These are phyloP conservation scores for Pocillopora verrucosa DNA, from an alignment of 64 coral and sea anemone species.

Conservation along the genomic window DNA sequence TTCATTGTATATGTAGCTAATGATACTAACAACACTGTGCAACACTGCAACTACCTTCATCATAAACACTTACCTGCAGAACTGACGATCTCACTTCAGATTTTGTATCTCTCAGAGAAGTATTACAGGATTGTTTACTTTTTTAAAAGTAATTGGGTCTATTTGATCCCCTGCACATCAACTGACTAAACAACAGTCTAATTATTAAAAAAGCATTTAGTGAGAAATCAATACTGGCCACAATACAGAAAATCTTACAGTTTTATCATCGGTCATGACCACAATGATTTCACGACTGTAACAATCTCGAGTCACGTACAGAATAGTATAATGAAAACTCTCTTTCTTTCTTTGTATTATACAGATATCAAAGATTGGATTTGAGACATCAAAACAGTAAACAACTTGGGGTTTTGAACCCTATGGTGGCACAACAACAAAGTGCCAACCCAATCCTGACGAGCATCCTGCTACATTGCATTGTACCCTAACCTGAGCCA, in stretches of 20 bases:
- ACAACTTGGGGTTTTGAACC: not conserved
- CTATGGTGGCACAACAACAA: conserved; percentile 13
- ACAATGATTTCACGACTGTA: not conserved
- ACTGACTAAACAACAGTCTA: not conserved
- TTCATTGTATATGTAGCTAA: no score
- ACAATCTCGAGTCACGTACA: not conserved
- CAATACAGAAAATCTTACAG: no score
- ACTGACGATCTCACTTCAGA: no score
- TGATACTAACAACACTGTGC: no score
- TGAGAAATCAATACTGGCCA: no score
- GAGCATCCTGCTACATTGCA: not conserved
- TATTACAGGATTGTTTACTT: no score
- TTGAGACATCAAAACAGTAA: no score
- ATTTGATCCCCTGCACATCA: not conserved
- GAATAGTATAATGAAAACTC: not conserved
- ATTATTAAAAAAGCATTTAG: not conserved
- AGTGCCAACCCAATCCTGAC: not conserved
- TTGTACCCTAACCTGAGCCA: not conserved
- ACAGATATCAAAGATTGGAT: not conserved
- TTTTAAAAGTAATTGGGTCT: not conserved
- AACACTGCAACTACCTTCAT: no score
- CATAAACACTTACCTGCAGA: no score
- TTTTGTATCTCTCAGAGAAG: no score
- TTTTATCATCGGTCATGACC: not conserved
- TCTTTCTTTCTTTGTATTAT: no score